phyloP scores from a whole-genome alignment of 2,888 invertebrate species.

The Eilema sororculum region DNA sequence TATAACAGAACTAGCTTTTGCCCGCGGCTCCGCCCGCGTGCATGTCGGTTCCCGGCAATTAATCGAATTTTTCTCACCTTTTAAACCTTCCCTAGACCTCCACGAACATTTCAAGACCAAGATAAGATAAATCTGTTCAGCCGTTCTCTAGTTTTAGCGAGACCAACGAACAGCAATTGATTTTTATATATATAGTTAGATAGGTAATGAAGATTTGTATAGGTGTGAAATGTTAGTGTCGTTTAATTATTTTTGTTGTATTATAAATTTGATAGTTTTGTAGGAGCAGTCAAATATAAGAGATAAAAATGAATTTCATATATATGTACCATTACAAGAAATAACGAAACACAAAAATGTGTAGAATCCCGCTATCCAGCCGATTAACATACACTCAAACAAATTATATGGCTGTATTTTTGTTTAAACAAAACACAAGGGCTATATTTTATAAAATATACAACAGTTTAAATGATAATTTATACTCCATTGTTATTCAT shows the following conservation, averaged over 20 bases:
- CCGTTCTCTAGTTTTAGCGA: no score
- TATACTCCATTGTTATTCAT: slow-evolving; percentile 87
- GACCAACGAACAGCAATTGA: no score
- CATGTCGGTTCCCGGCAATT: no score
- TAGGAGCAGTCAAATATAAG: neutral
- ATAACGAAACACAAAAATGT: slow-evolving; percentile 8
- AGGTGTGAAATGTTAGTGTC: neutral
- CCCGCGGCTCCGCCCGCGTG: no score
- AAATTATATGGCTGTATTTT: slow-evolving; percentile 68
- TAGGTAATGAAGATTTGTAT: neutral
- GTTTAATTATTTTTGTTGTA: neutral
- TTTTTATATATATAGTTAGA: no score
- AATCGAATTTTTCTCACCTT: no score
- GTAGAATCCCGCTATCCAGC: slow-evolving; percentile 29
- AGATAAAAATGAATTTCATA: neutral
- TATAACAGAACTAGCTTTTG: no score
- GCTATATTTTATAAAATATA: slow-evolving; percentile 86
- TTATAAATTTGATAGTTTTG: neutral
- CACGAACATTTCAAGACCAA: no score
- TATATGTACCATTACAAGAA: neutral
- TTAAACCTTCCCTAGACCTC: no score
- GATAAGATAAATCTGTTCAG: no score
- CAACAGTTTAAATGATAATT: slow-evolving; percentile 87
- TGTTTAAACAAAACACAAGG: slow-evolving; percentile 76
- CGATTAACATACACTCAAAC: slow-evolving; percentile 65